phyloP scores from a whole-genome alignment of 2,888 invertebrate species.

The Uropetala carovei region DNA sequence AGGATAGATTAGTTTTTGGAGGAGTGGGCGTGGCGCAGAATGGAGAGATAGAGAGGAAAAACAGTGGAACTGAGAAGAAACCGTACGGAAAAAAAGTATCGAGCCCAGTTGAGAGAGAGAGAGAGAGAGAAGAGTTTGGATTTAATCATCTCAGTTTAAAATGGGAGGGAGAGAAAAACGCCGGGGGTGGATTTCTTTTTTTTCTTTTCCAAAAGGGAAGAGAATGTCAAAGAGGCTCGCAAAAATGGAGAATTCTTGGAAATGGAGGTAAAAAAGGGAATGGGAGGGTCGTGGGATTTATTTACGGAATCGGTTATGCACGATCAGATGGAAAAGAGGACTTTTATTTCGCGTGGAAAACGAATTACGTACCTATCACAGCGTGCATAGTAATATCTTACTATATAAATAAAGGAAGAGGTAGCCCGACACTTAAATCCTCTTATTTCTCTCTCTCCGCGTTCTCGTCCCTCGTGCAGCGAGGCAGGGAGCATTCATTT shows the following conservation, averaged over 20 bases:
- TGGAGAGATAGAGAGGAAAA: not conserved
- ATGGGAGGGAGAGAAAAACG: not conserved
- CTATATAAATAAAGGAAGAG: too few relatives aligned
- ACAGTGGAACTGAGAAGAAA: constrained; percentile 6
- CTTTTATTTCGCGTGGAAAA: too few relatives aligned
- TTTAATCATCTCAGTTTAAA: too few relatives aligned
- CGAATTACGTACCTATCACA: too few relatives aligned
- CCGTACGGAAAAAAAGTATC: not conserved
- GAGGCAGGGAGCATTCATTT: too few relatives aligned
- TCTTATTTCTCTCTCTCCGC: too few relatives aligned
- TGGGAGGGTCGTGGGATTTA: not conserved
- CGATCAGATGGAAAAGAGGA: too few relatives aligned
- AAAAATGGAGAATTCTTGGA: not conserved
- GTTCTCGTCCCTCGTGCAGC: too few relatives aligned
- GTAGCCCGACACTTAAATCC: too few relatives aligned
- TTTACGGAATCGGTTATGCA: too few relatives aligned
- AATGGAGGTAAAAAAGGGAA: not conserved
- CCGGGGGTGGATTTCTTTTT: too few relatives aligned
- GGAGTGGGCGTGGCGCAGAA: not conserved
- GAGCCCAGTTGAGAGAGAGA: not conserved
- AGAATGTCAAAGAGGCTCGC: not conserved
- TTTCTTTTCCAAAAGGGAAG: not conserved
- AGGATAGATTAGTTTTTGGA: not conserved
- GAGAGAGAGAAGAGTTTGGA: not conserved
- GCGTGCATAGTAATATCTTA: too few relatives aligned